phyloP scores from a whole-genome alignment of 2,888 invertebrate genomes.

The Ophraella communa region DNA sequence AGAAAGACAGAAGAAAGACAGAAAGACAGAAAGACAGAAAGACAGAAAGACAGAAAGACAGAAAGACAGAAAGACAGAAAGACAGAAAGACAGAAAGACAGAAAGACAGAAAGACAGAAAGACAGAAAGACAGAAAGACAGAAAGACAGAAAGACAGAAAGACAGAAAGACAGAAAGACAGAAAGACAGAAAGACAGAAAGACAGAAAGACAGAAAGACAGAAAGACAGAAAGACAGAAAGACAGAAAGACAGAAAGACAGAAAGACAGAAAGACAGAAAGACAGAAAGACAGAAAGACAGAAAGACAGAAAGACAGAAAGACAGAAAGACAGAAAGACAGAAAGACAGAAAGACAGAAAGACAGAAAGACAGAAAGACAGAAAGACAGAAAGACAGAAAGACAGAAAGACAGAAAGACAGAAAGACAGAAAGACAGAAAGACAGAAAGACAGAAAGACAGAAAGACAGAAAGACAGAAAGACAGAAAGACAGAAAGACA shows the following conservation, averaged over 20 bases:
- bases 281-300: slow-evolving; percentile 31
- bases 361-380: slow-evolving; percentile 3
- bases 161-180: slow-evolving; percentile 24
- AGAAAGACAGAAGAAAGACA: slow-evolving; percentile 28
- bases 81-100: slow-evolving; percentile 26
- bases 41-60: slow-evolving; percentile 9
- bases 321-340: slow-evolving; percentile 32
- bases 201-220: slow-evolving; percentile 24
- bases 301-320: slow-evolving; percentile 31
- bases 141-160: slow-evolving; percentile 21
- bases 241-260: slow-evolving; percentile 23
- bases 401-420: too few species aligned
- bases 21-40: background rate
- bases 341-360: slow-evolving; percentile 31
- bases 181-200: slow-evolving; percentile 23
- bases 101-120: slow-evolving; percentile 27
- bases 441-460: too few species aligned
- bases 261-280: slow-evolving; percentile 31
- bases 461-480: too few species aligned
- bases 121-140: slow-evolving; percentile 22
- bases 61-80: slow-evolving; percentile 21
- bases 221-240: slow-evolving; percentile 21
- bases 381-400: too few species aligned
- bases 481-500: background rate
- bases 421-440: too few species aligned